Conservation (phyloP, 2,888 invertebrate species). For the Nineta flava region DNA sequence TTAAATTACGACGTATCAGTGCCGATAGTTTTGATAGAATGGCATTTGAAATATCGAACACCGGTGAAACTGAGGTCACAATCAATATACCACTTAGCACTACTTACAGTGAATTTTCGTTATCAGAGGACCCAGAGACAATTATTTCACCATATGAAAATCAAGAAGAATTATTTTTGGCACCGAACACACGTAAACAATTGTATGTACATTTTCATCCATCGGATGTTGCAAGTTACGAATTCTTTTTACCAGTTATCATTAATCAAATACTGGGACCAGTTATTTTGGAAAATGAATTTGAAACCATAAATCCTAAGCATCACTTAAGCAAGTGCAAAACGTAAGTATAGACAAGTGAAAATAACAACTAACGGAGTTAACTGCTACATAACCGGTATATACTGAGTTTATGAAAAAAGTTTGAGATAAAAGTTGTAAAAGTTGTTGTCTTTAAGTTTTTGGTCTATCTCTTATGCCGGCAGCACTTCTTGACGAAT, state of each 20-base stretch:
- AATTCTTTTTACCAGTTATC: slow-evolving; percentile 39
- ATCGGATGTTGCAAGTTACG: slow-evolving; percentile 30
- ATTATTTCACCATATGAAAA: neutral
- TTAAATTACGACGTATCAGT: slow-evolving; percentile 32
- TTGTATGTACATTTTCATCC: slow-evolving; percentile 28
- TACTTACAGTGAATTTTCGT: slow-evolving; percentile 22
- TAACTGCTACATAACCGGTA: no score
- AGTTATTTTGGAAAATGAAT: slow-evolving; percentile 21
- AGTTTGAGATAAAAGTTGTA: no score
- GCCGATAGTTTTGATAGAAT: slow-evolving; percentile 20
- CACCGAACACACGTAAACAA: slow-evolving; percentile 19
- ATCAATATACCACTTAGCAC: slow-evolving; percentile 22
- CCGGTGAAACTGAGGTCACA: slow-evolving; percentile 16
- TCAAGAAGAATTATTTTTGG: neutral
- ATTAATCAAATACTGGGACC: slow-evolving; percentile 43
- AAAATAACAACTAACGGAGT: neutral
- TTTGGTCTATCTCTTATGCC: neutral
- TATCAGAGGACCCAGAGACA: slow-evolving; percentile 17
- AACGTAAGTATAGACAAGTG: neutral
- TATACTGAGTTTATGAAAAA: no score
- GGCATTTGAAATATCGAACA: slow-evolving; percentile 21
- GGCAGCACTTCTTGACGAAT: no score
- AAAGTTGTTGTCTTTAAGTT: no score
- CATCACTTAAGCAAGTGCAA: slow-evolving; percentile 13
- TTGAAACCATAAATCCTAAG: slow-evolving; percentile 12